Base-by-base conservation (phyloP, 2,888 invertebrate genomes). In the Tachystola acroxantha region DNA sequence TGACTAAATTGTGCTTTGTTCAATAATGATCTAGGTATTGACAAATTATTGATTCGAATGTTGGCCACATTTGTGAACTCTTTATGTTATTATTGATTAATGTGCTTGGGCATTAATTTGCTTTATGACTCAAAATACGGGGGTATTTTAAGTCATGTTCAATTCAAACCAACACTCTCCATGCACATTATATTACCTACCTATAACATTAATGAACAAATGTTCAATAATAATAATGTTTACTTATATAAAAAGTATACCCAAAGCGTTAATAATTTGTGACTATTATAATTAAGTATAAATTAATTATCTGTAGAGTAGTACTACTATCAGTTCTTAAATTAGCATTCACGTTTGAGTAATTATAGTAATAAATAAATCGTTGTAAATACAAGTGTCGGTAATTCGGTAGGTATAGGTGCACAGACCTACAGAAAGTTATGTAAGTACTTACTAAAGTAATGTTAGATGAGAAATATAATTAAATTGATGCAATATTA, bases 1-100 rank as follows among this genome's bases (percentile, higher is more conserved):
- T 75, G 71, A 70, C 75, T 80, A 82, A 12, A 24, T 76, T 76
- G 84, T 82, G 84, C 82, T 77, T 62, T 54, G 69, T 71, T 73
- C 64, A 65, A 25, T 68, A 73, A 74, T 69, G 63, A 60, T 62
- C 66, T 72, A 70, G 61, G 57, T 71, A 66, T 64, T 3, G 9
- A 20, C 20, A 20, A 9, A 20, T 7, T 20, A 5, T 20, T 20
- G 20, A 20, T 20, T 20, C 9, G 20, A 5, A 20, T 7, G 9
- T 10, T n/a, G 10, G 2, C 3, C 1, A 25, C 6, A 2, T 25
- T 10, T 25, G 2, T 25, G n/a, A 25, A 1, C 10, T n/a, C 9
- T 25, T 10, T 10, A 25, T 25, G 10, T 10, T 10, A 3, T 25
- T 2, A 9, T n/a, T 3, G n/a, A 25, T n/a, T n/a, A n/a, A n/a